These are phyloP conservation scores for Zaprionus gabonicus DNA, from an alignment of 1,140 invertebrate species.

Conservation along the genomic window DNA sequence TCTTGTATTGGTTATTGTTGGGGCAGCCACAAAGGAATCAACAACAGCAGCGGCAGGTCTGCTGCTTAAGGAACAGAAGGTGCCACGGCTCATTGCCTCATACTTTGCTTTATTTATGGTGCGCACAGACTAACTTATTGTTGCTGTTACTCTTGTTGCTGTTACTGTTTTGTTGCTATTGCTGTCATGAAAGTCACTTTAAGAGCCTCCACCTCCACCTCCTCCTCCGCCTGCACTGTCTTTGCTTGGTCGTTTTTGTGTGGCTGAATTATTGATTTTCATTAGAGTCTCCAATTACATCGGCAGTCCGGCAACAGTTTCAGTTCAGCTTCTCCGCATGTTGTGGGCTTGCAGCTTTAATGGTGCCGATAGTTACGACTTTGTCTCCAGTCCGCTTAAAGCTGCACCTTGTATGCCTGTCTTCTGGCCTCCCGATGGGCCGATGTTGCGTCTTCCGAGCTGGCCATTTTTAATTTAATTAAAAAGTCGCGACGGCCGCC, in stretches of 20 bases:
- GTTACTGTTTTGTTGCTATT: constrained; percentile 25
- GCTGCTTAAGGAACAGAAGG: constrained; percentile 67
- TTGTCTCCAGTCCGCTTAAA: constrained; percentile 9
- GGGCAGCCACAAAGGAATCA: constrained; percentile 52
- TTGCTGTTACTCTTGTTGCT: constrained; percentile 47
- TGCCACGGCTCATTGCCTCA: constrained; percentile 56
- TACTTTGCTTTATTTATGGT: constrained; percentile 75
- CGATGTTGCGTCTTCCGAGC: constrained; percentile 42
- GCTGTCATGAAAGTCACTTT: constrained; percentile 54
- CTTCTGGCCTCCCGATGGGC: constrained; percentile 12
- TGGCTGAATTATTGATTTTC: constrained; percentile 79
- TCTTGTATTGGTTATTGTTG: constrained; percentile 27
- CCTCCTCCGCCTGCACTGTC: background rate
- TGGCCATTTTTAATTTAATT: constrained; percentile 74
- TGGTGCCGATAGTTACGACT: constrained; percentile 20
- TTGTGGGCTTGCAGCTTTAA: constrained; percentile 53
- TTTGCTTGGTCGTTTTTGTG: constrained; percentile 44
- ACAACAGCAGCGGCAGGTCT: constrained; percentile 42
- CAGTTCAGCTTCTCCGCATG: constrained; percentile 30
- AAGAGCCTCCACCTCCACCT: constrained; percentile 36
- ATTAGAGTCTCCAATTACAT: constrained; percentile 72
- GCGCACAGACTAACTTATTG: constrained; percentile 54
- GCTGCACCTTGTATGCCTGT: background rate
- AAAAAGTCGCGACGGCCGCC: constrained; percentile 58
- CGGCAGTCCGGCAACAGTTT: constrained; percentile 52